Evolutionary conservation across 37 sponge, comb jelly and placozoan genomes (phyloP).

Genomic region (Beroe forskalii): DNA sequence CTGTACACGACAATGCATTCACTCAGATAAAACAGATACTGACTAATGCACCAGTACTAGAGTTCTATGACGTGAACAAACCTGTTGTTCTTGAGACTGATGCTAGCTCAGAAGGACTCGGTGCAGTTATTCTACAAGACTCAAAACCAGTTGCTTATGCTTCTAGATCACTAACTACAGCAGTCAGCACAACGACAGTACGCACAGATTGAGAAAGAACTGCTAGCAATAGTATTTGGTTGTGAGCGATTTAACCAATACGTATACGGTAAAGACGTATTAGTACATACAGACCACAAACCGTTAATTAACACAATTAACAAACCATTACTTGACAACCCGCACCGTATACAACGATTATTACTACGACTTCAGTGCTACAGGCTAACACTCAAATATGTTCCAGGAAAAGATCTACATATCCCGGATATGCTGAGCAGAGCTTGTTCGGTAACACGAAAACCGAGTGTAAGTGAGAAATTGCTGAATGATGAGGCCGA

Average conservation of each 20-base stretch:
- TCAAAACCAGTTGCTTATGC: constrained; percentile 60
- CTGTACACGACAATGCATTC: constrained; percentile 62
- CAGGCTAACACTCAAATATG: not conserved
- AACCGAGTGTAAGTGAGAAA: not conserved
- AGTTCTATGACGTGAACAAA: constrained; percentile 66
- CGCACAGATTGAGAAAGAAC: constrained; percentile 56
- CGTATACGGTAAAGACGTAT: not conserved
- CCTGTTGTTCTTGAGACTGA: constrained; percentile 65
- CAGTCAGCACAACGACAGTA: not conserved
- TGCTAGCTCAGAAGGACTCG: constrained; percentile 66
- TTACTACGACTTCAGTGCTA: not conserved
- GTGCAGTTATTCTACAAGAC: constrained; percentile 66
- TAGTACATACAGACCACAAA: constrained; percentile 39
- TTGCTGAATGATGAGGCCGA: not conserved
- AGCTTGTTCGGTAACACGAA: not conserved
- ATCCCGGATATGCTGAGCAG: too few species aligned
- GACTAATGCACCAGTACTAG: constrained; percentile 65
- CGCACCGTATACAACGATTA: not conserved
- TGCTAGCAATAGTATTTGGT: too few species aligned
- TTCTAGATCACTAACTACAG: constrained; percentile 36
- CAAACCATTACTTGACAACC: not conserved
- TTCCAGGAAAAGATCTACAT: too few species aligned
- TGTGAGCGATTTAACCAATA: too few species aligned
- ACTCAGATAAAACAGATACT: constrained; percentile 21
- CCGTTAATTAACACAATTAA: too few species aligned